Percentiles rank a stretch among this genome's conserved stretches.
Conservation (phyloP, 2,888 invertebrate genomes). For the Drosophila demipolita region DNA sequence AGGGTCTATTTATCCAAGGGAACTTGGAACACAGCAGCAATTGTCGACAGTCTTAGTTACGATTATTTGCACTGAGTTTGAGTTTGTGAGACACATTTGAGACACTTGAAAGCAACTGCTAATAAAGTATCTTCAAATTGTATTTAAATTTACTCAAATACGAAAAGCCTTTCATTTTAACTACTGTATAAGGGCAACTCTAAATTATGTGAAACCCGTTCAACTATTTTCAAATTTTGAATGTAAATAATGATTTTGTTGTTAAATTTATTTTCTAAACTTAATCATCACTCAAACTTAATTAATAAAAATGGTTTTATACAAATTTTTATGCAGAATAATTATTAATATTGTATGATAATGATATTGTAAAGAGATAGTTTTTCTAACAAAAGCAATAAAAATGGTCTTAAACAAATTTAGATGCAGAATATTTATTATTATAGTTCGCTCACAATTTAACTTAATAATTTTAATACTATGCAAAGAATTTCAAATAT, state of each 20-base stretch:
- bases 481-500: not conserved
- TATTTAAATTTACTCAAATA: constrained; percentile 1
- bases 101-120: constrained; percentile 2
- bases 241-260: not conserved
- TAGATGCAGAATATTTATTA: not conserved
- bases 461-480: accelerated
- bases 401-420: not conserved
- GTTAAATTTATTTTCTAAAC: not conserved
- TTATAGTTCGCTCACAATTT: not conserved
- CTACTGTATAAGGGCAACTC: not conserved
- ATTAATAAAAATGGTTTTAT: not conserved
- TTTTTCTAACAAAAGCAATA: no score
- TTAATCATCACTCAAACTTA: not conserved
- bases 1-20: constrained; percentile 49
- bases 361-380: no score
- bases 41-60: constrained; percentile 26
- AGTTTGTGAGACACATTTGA: constrained; percentile 12
- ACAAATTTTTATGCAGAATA: not conserved
- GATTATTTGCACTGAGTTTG: constrained; percentile 43
- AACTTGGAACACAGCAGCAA: constrained; percentile 12
- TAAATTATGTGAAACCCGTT: not conserved
- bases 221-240: not conserved
- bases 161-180: not conserved
- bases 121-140: not conserved
- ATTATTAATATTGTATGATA: not conserved